Evolutionary conservation across 2,113 vertebrate species (phyloP).

Genomic region (Perca fluviatilis): DNA sequence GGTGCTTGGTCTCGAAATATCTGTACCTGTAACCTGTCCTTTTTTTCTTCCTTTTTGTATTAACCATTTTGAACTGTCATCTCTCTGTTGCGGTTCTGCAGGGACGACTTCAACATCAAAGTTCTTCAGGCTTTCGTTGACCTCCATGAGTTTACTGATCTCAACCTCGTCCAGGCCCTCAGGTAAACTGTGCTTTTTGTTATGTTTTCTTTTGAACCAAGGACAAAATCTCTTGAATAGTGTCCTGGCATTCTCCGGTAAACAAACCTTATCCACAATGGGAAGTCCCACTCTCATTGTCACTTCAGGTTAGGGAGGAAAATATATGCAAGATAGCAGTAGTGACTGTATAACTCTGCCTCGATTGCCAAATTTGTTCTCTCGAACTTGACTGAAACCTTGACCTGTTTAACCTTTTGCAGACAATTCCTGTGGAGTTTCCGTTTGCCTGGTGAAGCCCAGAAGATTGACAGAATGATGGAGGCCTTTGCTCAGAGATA

Average conservation of each 20-base stretch:
- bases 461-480: constrained; percentile 97
- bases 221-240: not conserved
- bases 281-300: constrained; percentile 30
- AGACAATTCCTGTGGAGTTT: constrained; percentile 97
- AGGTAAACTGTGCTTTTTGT: constrained; percentile 78
- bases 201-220: not conserved
- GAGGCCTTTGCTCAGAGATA: constrained; percentile 94
- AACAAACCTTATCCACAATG: constrained; percentile 22
- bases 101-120: constrained; percentile 93
- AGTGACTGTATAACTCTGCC: not conserved
- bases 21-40: not conserved
- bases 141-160: constrained; percentile 94
- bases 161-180: constrained; percentile 94
- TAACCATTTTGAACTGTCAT: constrained; percentile 10
- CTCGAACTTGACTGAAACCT: constrained; percentile 28
- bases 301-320: not conserved
- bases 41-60: not conserved
- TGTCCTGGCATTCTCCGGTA: not conserved
- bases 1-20: constrained; percentile 71
- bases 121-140: constrained; percentile 94
- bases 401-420: constrained; percentile 41
- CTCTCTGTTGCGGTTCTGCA: constrained; percentile 57
- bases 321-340: not conserved
- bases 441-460: constrained; percentile 92
- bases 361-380: constrained; percentile 5